phyloP scores from a whole-genome alignment of 2,888 invertebrate genomes.

The Drosophila flavopinicola region DNA sequence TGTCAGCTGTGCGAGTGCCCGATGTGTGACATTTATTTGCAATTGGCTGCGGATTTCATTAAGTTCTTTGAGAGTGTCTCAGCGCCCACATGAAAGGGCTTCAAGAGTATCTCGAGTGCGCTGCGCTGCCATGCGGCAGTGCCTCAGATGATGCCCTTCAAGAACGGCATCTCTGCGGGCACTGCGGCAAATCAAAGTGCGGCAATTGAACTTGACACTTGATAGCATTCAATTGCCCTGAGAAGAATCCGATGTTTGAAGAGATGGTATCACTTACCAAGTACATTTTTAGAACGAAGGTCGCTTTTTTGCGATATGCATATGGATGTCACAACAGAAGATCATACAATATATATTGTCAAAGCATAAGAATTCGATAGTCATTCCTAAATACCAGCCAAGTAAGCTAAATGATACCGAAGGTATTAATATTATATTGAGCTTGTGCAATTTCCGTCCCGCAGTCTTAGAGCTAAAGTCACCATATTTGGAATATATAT shows the following conservation, averaged over 20 bases:
- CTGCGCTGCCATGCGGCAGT: constrained; percentile 28
- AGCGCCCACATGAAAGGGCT: constrained; percentile 28
- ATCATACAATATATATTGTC: too few relatives aligned
- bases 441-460: neutral
- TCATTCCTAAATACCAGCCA: too few relatives aligned
- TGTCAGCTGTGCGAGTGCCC: constrained; percentile 68
- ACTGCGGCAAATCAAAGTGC: constrained; percentile 50
- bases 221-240: constrained; percentile 24
- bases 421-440: neutral
- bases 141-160: constrained; percentile 9
- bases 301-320: too few relatives aligned
- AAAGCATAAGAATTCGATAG: too few relatives aligned
- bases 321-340: too few relatives aligned
- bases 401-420: too few relatives aligned
- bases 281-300: neutral
- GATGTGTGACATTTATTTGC: constrained; percentile 68
- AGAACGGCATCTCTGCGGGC: constrained; percentile 7
- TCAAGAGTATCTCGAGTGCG: constrained; percentile 25
- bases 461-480: neutral
- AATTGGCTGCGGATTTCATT: constrained; percentile 59
- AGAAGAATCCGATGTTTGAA: neutral
- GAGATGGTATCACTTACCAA: constrained; percentile 4
- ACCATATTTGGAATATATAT: too few relatives aligned
- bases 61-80: constrained; percentile 46
- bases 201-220: constrained; percentile 53